phyloP scores from a whole-genome alignment of 2,113 vertebrate species.

The Perca schrenkii region DNA sequence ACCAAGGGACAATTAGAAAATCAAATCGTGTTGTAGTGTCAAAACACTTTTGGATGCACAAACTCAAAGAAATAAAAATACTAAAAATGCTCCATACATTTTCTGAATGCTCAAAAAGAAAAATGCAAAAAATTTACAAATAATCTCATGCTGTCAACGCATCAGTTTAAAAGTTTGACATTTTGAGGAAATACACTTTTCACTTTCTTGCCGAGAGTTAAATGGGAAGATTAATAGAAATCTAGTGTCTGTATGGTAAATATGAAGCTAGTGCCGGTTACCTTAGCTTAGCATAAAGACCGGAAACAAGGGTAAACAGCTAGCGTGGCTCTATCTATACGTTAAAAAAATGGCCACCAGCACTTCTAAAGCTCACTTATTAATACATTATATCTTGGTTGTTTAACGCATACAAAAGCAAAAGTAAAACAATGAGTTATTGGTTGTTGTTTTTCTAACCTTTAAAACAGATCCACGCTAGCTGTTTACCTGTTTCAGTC shows the following conservation, averaged over 20 bases:
- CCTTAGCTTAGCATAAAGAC: slow-evolving; percentile 9
- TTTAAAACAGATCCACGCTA: too few relatives aligned
- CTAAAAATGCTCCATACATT: background rate
- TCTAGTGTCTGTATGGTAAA: background rate
- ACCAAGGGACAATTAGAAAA: background rate
- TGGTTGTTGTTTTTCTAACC: too few relatives aligned
- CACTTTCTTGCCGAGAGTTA: background rate
- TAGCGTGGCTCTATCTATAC: background rate
- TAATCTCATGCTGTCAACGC: background rate
- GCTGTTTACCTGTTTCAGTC: too few relatives aligned
- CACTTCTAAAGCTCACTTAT: background rate
- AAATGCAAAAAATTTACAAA: background rate
- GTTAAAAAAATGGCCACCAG: too few relatives aligned
- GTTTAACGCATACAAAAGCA: too few relatives aligned
- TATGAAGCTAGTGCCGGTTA: background rate
- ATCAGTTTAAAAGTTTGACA: background rate
- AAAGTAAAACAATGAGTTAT: too few relatives aligned
- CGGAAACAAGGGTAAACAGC: background rate
- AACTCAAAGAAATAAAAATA: background rate
- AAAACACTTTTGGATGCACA: background rate
- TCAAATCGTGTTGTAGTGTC: background rate
- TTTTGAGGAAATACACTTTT: background rate
- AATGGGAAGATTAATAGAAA: background rate
- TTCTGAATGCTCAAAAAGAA: background rate
- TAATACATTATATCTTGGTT: background rate